These are phyloP conservation scores for Cygnus olor DNA, from an alignment of 2,797 vertebrate genomes.

Conservation along the genomic window DNA sequence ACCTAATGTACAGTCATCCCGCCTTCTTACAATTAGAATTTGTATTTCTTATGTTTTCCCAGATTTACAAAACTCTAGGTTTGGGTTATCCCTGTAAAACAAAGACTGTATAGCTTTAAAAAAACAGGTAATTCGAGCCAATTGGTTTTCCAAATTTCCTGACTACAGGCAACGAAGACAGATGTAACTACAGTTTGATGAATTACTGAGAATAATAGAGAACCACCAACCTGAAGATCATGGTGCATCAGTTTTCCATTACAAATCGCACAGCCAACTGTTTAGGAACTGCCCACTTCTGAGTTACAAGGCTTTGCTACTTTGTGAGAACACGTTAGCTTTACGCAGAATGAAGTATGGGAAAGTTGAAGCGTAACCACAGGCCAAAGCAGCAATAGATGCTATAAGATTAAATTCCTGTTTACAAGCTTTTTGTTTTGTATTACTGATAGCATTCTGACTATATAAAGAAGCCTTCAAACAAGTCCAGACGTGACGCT, in stretches of 20 bases:
- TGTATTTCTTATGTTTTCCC: not conserved
- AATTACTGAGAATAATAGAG: not conserved
- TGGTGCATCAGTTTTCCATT: fast-evolving
- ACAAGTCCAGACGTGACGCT: not conserved
- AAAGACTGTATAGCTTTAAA: not conserved
- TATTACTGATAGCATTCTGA: not conserved
- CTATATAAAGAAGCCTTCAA: not conserved
- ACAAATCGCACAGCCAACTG: not conserved
- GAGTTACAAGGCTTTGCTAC: not conserved
- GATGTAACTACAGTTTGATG: not conserved
- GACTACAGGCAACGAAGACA: not conserved
- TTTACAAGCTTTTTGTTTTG: not conserved
- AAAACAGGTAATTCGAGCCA: not conserved
- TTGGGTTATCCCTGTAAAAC: not conserved
- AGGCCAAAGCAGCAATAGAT: not conserved
- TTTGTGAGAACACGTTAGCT: not conserved
- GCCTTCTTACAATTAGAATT: not conserved
- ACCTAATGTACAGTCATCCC: not conserved
- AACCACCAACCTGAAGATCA: not conserved
- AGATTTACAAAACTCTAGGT: not conserved
- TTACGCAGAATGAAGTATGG: not conserved
- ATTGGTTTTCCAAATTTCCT: not conserved
- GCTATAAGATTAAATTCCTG: not conserved
- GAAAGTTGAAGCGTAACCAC: not conserved
- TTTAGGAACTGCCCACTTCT: not conserved